A percentile compares a stretch with the other conserved stretches of the same genome.
These are phyloP conservation scores for Drosophila stalkeri DNA, from an alignment of 2,888 invertebrate genomes.

Conservation along the genomic window DNA sequence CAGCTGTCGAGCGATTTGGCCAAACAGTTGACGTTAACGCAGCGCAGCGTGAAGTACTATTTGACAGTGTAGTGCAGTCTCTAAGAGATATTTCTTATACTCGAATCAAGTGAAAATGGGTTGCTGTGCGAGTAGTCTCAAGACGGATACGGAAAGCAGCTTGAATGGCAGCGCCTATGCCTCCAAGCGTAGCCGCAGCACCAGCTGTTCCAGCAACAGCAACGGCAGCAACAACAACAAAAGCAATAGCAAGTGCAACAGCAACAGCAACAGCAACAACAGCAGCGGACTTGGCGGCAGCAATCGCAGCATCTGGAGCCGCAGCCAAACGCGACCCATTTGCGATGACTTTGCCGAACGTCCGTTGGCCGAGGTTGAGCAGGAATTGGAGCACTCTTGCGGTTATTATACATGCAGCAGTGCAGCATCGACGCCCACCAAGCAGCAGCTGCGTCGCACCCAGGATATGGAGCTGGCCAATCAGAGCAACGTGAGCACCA, in stretches of 20 bases:
- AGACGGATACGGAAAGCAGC: conserved; percentile 35
- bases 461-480: conserved; percentile 54
- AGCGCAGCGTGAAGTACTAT: conserved; percentile 2
- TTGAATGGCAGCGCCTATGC: conserved; percentile 32
- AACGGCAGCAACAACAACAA: conserved; percentile 10
- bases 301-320: conserved; percentile 60
- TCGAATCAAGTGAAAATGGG: conserved; percentile 63
- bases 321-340: conserved; percentile 62
- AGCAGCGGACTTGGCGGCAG: conserved; percentile 64
- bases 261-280: conserved; percentile 21
- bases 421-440: conserved; percentile 55
- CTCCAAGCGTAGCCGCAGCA: conserved; percentile 32
- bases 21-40: conserved; percentile 49
- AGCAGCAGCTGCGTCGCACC: conserved; percentile 44
- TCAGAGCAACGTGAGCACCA: conserved; percentile 3
- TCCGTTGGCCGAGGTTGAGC: conserved; percentile 23
- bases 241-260: conserved; percentile 41
- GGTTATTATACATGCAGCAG: conserved; percentile 72
- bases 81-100: not conserved
- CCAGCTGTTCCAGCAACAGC: conserved; percentile 5
- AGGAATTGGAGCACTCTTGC: conserved; percentile 52
- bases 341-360: conserved; percentile 80
- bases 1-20: conserved; percentile 10
- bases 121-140: conserved; percentile 72
- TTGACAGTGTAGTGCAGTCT: conserved; percentile 1